phyloP scores from a whole-genome alignment of 2,113 vertebrate genomes.

The Formicarius rufipectus region DNA sequence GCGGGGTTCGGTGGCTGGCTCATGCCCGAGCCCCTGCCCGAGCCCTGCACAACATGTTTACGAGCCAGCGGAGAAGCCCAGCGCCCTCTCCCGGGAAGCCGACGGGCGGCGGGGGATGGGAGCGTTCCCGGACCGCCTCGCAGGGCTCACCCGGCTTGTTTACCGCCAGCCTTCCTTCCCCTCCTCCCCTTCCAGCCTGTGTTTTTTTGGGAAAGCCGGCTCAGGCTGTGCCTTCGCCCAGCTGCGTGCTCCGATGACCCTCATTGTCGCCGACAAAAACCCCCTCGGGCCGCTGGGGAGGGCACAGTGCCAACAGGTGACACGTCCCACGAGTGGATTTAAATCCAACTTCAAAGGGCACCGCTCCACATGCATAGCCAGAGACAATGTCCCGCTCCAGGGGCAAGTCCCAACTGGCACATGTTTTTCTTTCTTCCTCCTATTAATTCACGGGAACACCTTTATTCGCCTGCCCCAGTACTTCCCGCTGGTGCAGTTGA shows the following conservation, averaged over 20 bases:
- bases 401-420: neutral
- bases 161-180: slow-evolving; percentile 8
- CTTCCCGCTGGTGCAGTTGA: neutral
- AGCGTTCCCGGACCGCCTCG: neutral
- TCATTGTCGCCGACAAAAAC: neutral
- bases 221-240: neutral
- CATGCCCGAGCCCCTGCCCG: neutral
- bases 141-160: neutral
- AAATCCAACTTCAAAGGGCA: neutral
- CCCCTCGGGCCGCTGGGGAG: neutral
- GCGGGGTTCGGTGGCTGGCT: neutral
- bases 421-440: slow-evolving; percentile 5
- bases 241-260: neutral
- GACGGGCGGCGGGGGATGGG: neutral
- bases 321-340: neutral
- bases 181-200: neutral
- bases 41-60: slow-evolving; percentile 29
- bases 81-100: slow-evolving; percentile 65
- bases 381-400: neutral
- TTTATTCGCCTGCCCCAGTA: neutral
- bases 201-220: neutral
- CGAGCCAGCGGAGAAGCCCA: neutral
- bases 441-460: slow-evolving; percentile 19
- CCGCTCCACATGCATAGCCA: neutral
- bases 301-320: neutral